Base-by-base conservation (phyloP, 2,113 vertebrate genomes). In the Acanthochromis polyacanthus region DNA sequence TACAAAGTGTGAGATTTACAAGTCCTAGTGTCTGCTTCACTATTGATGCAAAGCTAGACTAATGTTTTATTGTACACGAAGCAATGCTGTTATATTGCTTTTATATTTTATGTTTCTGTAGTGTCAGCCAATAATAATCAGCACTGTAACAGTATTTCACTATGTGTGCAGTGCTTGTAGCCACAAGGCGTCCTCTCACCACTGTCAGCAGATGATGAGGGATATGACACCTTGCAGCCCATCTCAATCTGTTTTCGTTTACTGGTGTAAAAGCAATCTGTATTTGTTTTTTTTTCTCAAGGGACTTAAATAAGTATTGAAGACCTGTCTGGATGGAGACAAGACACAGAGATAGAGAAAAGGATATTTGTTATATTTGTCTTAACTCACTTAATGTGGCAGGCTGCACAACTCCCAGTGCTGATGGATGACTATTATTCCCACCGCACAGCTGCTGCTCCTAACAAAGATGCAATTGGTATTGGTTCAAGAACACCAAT, bases 361-460 rank as follows among this genome's bases (percentile, higher is more conserved):
- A 32, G 23, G 17, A 57, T 28, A 71, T 71, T 52, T 43, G 36
- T 85, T 56, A 73, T 71, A 52, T 65, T 60, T 45, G 45, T 45
- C 59, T 72, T 70, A 74, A 62, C 63, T 50, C 14, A 23, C 30
- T 38, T 64, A 64, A 62, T 74, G 25, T 64, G 66, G 52, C 62
- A 32, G 75, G 17, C 62, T 48, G 57, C 20, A 17, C 57, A 17
- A 69, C 50, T 59, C 20, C 36, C 17, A 12, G 11, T 38, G 73
- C 82, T 89, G 90, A 94, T 90, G 82, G 83, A 92, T 91, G 80
- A 76, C 52, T 56, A 10, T 82, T 73, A 83, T 91, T 89, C 61
- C 71, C 25, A 71, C 45, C 40, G 12, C 32, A 73, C 71, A 71
- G 81, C 75, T 84, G 83, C 36, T 74, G 75, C 84, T 61, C 50